Conservation (phyloP, 2,888 invertebrate species). For the Drosophila setosimentum region DNA sequence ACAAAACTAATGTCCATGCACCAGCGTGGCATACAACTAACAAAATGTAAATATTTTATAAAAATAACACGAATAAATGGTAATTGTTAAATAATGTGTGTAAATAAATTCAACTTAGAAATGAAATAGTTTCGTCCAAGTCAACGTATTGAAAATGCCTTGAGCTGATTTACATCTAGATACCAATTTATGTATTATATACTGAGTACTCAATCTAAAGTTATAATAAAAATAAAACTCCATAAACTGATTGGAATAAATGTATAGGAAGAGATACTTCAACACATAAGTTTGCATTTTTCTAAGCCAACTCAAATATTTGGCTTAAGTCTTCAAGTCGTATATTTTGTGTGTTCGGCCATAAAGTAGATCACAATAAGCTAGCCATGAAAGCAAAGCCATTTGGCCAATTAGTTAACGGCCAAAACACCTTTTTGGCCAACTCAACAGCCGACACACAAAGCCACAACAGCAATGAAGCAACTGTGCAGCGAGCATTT, state of each 20-base stretch:
- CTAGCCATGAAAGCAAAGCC: slow-evolving; percentile 11
- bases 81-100: not conserved
- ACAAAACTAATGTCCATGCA: not conserved
- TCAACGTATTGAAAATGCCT: not conserved
- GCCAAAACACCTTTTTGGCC: slow-evolving; percentile 41
- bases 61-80: not conserved
- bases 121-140: too few species aligned
- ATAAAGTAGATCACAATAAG: slow-evolving; percentile 25
- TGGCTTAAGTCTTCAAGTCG: not conserved
- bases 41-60: not conserved
- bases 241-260: not conserved
- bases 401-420: slow-evolving; percentile 36
- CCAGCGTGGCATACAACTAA: not conserved
- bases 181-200: not conserved
- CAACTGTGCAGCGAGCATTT: slow-evolving; percentile 43
- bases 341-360: not conserved
- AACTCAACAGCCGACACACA: slow-evolving; percentile 16
- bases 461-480: slow-evolving; percentile 16
- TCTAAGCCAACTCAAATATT: not conserved
- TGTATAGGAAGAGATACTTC: not conserved
- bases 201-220: not conserved
- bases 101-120: not conserved
- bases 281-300: too few species aligned
- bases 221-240: not conserved
- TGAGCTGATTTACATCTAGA: not conserved